A percentile compares a stretch with the other conserved stretches of the same genome.
Evolutionary conservation across 2,888 invertebrate species (phyloP).

Genomic region (Drosophila anomalata): DNA sequence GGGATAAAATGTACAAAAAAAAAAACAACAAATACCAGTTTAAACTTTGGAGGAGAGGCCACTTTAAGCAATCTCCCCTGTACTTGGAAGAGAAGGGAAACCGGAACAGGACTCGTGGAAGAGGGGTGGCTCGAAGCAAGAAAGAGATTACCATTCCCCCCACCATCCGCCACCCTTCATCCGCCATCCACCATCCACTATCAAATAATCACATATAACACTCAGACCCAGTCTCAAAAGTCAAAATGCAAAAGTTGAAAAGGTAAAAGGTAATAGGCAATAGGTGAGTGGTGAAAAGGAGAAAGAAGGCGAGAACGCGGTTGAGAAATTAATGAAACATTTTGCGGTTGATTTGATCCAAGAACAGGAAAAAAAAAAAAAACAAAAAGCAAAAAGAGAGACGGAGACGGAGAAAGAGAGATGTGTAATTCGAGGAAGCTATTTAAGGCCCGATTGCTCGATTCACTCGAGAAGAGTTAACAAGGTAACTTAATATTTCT

Average conservation of each 20-base stretch:
- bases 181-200: background rate
- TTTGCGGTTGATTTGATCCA: slow-evolving; percentile 42
- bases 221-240: slow-evolving; percentile 33
- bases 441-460: background rate
- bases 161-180: no score
- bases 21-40: no score
- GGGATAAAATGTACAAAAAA: background rate
- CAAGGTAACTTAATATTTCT: background rate
- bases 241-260: slow-evolving; percentile 39
- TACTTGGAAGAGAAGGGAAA: slow-evolving; percentile 20
- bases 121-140: slow-evolving; percentile 24
- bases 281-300: background rate
- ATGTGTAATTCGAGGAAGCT: slow-evolving; percentile 14
- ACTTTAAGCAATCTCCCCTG: background rate
- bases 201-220: slow-evolving; percentile 39
- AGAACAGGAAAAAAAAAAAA: background rate
- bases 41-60: no score
- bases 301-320: slow-evolving; percentile 18
- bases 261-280: slow-evolving; percentile 10
- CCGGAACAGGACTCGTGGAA: slow-evolving; percentile 17
- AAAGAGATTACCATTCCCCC: background rate
- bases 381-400: background rate
- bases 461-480: background rate
- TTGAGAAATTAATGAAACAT: slow-evolving; percentile 38
- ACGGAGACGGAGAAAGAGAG: background rate